Conservation (phyloP, 2,797 vertebrate species). For the Spizella passerina region DNA sequence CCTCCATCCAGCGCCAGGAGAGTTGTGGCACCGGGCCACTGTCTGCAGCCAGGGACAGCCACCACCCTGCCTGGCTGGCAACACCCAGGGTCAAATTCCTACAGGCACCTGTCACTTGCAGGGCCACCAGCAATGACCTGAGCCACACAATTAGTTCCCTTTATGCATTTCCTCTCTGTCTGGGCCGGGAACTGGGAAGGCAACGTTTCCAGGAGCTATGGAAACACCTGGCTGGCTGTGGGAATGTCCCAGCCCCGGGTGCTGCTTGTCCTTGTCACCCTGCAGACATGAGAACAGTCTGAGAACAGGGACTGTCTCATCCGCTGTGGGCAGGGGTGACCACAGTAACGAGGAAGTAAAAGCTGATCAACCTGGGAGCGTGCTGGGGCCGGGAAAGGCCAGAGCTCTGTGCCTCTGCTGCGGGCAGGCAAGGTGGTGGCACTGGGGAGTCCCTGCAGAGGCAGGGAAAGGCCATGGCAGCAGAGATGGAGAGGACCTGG, state of each 20-base stretch:
- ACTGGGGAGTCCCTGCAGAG: accelerated
- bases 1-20: background rate
- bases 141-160: background rate
- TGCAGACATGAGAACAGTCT: accelerated
- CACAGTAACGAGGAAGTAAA: too few relatives aligned
- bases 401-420: accelerated
- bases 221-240: accelerated
- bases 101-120: background rate
- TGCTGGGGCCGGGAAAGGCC: background rate
- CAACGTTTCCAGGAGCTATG: background rate
- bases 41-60: background rate
- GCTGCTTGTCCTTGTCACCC: background rate
- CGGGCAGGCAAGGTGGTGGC: accelerated
- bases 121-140: background rate
- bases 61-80: background rate
- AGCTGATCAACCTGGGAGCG: accelerated
- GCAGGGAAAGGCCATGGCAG: background rate
- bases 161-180: background rate
- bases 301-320: background rate
- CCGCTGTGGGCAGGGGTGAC: accelerated
- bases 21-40: accelerated
- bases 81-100: constrained; percentile 21
- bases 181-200: accelerated
- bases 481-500: accelerated
- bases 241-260: accelerated